Conservation (phyloP, 2,113 vertebrate genomes). For the Alethe diademata region DNA sequence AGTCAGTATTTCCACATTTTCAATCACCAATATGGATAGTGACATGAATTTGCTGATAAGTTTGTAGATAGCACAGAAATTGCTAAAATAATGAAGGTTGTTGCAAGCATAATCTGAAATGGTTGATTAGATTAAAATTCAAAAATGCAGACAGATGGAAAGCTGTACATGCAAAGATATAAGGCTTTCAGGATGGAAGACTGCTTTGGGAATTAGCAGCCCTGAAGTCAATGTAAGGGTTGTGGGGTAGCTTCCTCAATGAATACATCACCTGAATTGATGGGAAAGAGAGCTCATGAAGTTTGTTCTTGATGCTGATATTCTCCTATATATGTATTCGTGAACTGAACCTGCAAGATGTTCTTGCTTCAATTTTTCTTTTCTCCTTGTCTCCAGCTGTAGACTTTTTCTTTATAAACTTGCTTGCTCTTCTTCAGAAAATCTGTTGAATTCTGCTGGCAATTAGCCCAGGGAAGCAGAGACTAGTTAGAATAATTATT, state of each 20-base stretch:
- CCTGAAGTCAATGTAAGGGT: background rate
- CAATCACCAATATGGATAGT: background rate
- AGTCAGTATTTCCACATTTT: background rate
- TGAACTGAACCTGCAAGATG: background rate
- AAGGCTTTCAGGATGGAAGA: background rate
- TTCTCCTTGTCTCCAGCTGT: background rate
- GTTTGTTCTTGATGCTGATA: background rate
- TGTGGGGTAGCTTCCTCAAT: background rate
- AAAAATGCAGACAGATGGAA: background rate
- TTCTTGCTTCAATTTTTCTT: background rate
- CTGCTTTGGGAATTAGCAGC: background rate
- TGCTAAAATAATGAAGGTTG: background rate
- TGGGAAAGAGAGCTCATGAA: background rate
- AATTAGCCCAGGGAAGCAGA: constrained; percentile 11
- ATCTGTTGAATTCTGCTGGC: constrained; percentile 18
- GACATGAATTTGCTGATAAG: background rate
- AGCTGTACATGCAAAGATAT: background rate
- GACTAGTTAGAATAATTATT: constrained; percentile 25
- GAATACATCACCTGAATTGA: background rate
- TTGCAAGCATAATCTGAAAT: background rate
- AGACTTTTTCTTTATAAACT: background rate
- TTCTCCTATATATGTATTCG: background rate
- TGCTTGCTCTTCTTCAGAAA: background rate
- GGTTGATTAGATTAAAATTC: background rate
- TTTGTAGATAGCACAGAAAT: background rate